Base-by-base conservation (phyloP, 2,113 vertebrate genomes). In the Stigmatopora argus region DNA sequence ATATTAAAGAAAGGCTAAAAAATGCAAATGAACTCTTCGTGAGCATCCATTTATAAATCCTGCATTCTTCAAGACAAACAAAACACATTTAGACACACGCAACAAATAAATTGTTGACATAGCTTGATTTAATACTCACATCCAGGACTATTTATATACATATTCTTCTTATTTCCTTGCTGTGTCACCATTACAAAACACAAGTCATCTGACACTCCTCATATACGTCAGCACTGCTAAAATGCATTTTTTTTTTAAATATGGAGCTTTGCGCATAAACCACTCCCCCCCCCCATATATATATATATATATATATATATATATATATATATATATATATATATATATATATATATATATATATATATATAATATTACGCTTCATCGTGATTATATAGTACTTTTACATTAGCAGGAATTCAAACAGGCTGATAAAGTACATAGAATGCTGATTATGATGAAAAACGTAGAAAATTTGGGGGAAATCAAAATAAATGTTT, bases 181-280 rank as follows among this genome's bases (percentile, higher is more conserved):
- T 83, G 79, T 80, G 72, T 83, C 88, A 89, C 89, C 75, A 79
- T 87, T 84, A 89, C 89, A 82, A 84, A 90, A 86, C 13, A 31
- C 53, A 56, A 7, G 26, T 14, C 52, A 31, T 31, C 38, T 41
- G 13, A 31, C 26, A 31, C 26, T 56, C 53, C 53, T 15, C 7
- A 23, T 15, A 23, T 7, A 15, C 7, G 53, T 56, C 53, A 56
- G 26, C 53, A 56, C 53, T 56, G 53, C 26, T 56, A 31, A 15
- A 9, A 7, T 14, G 49, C 6, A 12, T 11, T 53, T 38, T 38
- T 38, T 38, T 38, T 38, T 38, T 38, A 5, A 5, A 5, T 38
- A n/a, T 53, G 19, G 26, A 1, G 26, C 26, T 31, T 31, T 31
- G 26, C 26, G 26, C 26, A 31, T 31, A 2, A 31, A 31, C 26